phyloP scores from a whole-genome alignment of 2,888 invertebrate species.

The Cephonodes hylas region DNA sequence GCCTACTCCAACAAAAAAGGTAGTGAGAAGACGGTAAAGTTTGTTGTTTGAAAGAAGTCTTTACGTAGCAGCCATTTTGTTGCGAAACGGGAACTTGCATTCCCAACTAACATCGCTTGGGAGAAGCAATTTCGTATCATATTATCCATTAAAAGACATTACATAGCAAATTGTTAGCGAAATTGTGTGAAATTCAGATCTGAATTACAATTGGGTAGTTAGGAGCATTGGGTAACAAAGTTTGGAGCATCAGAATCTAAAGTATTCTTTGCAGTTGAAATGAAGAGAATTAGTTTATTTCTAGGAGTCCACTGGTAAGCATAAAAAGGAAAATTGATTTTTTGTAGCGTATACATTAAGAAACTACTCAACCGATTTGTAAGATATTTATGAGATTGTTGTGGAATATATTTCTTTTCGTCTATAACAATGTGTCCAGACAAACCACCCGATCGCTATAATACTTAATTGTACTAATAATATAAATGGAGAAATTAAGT shows the following conservation, averaged over 20 bases:
- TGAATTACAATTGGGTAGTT: not conserved
- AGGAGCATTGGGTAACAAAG: not conserved
- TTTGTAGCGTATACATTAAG: too few relatives aligned
- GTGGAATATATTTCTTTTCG: too few relatives aligned
- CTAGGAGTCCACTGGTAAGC: too few relatives aligned
- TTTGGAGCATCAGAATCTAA: not conserved
- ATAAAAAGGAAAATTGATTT: too few relatives aligned
- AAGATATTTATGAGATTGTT: too few relatives aligned
- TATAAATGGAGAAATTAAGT: too few relatives aligned
- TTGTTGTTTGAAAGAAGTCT: not conserved
- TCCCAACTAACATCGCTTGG: not conserved
- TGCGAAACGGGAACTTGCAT: slow-evolving; percentile 2
- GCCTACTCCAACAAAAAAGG: not conserved
- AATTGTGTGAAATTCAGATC: not conserved
- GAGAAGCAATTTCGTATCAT: not conserved
- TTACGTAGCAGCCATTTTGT: not conserved
- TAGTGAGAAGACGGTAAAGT: not conserved
- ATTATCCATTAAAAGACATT: not conserved
- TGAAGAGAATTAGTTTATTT: too few relatives aligned
- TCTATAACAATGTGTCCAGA: too few relatives aligned
- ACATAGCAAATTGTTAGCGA: not conserved
- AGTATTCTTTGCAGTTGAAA: not conserved
- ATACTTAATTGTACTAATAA: too few relatives aligned
- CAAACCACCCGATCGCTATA: too few relatives aligned
- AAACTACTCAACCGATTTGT: too few relatives aligned